Base-by-base conservation (phyloP, 2,797 vertebrate genomes). In the Cygnus olor region DNA sequence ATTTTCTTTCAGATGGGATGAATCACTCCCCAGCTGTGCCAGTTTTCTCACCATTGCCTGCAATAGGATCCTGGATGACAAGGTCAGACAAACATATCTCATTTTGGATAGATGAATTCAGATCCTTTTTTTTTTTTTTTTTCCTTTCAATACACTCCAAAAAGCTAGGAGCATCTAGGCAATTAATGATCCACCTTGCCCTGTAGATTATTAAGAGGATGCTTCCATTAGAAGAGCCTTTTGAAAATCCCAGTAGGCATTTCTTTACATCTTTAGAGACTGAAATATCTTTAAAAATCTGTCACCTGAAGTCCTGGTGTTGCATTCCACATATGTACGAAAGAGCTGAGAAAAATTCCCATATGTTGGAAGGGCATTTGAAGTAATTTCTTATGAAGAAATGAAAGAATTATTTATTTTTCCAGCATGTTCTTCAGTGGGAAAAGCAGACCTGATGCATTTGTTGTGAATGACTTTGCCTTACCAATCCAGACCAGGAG, bases 321-420 rank as follows among this genome's bases (percentile, higher is more conserved):
- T 65, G 13, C 45, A 24, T 61, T 79, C 36, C 65, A 27, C 3
- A 1, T 9, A 2, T 4, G 3, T 38, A 32, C 3, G 3, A 19
- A 60, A 42, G 5, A 70, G 11, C 0, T 57, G 25, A 66, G 42
- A 2, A 38, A 68, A 72, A 74, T 13, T 24, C 18, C 9, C 2
- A 0, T 28, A 1, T 30, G 44, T 74, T 44, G 57, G 60, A 38
- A 51, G 3, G 51, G 6, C 0, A 0, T 76, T 77, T 34, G 22
- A 64, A 81, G 53, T 44, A 12, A 77, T 85, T 83, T 60, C 27
- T 40, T 44, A 30, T 5, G 14, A 51, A 28, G 3, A 49, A 49
- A 49, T 14, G 12, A 25, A 49, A 49, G 22, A 25, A 49, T 49
- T 25, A 49, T 24, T 32, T 15, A 3, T 4, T n/a, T n/a, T 66